Evolutionary conservation across 2,113 vertebrate species (phyloP).

Genomic region (Calcarius ornatus): DNA sequence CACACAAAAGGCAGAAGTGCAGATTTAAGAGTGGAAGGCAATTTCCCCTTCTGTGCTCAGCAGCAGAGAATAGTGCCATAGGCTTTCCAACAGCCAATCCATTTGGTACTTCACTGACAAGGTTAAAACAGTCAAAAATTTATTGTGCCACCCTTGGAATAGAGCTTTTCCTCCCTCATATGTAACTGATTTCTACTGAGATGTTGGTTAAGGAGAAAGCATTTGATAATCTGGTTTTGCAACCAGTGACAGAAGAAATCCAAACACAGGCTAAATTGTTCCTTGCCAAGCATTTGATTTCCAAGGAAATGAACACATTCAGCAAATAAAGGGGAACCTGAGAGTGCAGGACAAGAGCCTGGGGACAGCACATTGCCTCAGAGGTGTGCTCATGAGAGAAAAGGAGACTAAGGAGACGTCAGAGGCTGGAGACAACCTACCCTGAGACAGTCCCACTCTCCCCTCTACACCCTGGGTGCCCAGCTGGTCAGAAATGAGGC

Average conservation of each 20-base stretch:
- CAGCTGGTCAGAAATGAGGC: background rate
- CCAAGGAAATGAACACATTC: background rate
- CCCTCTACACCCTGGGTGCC: background rate
- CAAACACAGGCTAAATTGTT: background rate
- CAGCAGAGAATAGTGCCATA: background rate
- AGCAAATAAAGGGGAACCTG: background rate
- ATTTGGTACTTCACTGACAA: background rate
- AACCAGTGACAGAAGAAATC: background rate
- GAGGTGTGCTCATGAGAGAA: background rate
- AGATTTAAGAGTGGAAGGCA: background rate
- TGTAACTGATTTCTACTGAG: background rate
- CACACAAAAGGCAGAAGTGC: background rate
- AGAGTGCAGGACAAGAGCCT: background rate
- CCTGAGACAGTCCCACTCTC: background rate
- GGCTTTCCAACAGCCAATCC: background rate
- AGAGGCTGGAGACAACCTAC: background rate
- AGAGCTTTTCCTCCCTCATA: background rate
- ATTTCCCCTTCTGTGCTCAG: background rate
- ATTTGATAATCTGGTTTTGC: background rate
- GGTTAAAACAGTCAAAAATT: conserved; percentile 13
- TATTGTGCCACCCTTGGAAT: background rate
- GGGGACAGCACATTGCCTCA: accelerated
- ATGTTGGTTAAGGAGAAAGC: background rate
- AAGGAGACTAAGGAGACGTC: accelerated
- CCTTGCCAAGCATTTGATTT: background rate